Base-by-base conservation (phyloP, 2,113 vertebrate species). In the Siniperca chuatsi region DNA sequence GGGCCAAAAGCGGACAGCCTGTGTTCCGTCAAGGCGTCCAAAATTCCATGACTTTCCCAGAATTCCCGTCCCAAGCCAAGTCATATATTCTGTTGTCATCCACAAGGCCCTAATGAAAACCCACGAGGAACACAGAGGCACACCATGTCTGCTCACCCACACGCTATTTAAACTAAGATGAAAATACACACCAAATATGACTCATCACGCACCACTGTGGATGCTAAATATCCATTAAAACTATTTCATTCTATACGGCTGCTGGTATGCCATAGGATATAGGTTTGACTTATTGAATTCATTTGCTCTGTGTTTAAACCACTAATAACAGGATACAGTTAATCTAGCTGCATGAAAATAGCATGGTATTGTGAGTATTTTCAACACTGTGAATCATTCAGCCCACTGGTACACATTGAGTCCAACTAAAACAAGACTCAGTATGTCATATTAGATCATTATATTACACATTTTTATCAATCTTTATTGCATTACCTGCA, bases 21-120 rank as follows among this genome's bases (percentile, higher is more conserved):
- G 92, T 94, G 93, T 96, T 96, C 95, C 94, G 76, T 95, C 93
- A 92, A 81, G 83, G 61, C 87, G 66, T 96, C 95, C 95, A 95
- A 95, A 94, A 92, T 93, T 96, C 94, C 94, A 92, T 88, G 90
- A 92, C 92, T 95, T 96, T 93, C 90, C 90, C 93, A 90, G 90
- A 94, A 93, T 94, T 90, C 91, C 88, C 81, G 8, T 20, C 69
- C 48, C 9, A 65, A 83, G 94, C 95, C 94, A 95, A 94, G 93
- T 93, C 90, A 72, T 94, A 94, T 93, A 94, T 93, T 94, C 79
- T 92, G 88, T 87, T 94, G 93, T 93, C 94, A 91, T 92, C 92
- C 75, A 42, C 81, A 57, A 73, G 83, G 83, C 84, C 79, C 91
- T 90, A 90, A 95, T 95, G 93, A 92, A 92, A 94, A 85, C 90